Evolutionary conservation across 1,140 invertebrate genomes (phyloP), one percentile per base, ranked within the genome.

Genomic region (Drosophila nikananu): DNA sequence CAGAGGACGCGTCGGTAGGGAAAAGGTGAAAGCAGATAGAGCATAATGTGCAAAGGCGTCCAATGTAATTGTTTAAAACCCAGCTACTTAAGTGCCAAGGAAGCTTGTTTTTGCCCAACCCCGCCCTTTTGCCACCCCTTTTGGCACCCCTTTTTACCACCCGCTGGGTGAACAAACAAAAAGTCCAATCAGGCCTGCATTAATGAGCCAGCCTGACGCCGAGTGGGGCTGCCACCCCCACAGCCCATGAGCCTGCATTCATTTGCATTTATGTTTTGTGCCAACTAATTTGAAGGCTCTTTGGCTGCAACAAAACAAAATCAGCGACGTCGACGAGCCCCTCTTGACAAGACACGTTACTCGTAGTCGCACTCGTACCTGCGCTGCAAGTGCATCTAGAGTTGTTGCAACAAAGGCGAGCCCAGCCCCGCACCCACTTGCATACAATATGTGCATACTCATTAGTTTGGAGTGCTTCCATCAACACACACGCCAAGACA

Each of bases 191-290:
- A 89, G 74, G 72, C 84, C 72, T 89, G 86, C 81, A 81, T 89
- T 89, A 90, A 89, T 89, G 81, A 89, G 86, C 49, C 80, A 62
- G 68, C 49, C 23, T 25, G n/a, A 15, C 41, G 39, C 58, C 7
- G 21, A 15, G 17, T 19, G 21, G 32, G 49, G 25, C 15, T n/a
- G 23, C 48, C 27, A 35, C 9, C 30, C 51, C 51, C 35, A 8
- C 3, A 42, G 32, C 35, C 48, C 25, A 23, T n/a, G 48, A 49
- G 52, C 51, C 74, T 72, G 81, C 81, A 89, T 90, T 89, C 84
- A 89, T 89, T 89, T 89, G 81, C 81, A 89, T 89, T 89, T 89
- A 89, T 90, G 86, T 89, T 89, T 89, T 89, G 81, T 90, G 86
- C 84, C 81, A 89, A 89, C 84, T 89, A 89, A 89, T 89, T 89